Evolutionary conservation across 2,113 vertebrate species (phyloP), one percentile per base, ranked within the genome.

Genomic region (Tichodroma muraria): DNA sequence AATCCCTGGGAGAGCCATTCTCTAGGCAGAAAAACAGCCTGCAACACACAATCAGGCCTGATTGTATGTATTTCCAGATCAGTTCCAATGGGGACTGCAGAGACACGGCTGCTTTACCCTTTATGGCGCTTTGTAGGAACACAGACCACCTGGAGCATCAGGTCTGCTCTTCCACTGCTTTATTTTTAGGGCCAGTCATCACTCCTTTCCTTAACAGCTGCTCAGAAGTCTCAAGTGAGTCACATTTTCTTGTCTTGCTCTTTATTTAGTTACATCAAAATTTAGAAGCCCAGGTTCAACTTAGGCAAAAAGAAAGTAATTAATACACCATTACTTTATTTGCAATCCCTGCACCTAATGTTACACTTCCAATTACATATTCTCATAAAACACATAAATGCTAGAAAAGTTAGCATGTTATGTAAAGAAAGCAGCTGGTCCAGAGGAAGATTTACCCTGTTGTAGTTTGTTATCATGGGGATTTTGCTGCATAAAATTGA

Each of bases 401-500:
- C 14, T 25, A 78, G 88, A 68, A 83, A 86, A 57, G 28, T 60
- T 80, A 88, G 31, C 27, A 65, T 10, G 28, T 50, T 85, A 49
- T 30, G 17, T 28, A 82, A 82, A 82, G 27, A 80, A 70, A 89
- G 47, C 78, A 88, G 37, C 76, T 87, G 72, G 47, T 65, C 89
- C 61, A 87, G 83, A 92, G 40, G 45, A 78, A 60, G 37, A 47
- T 75, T 82, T 85, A 70, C 78, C 69, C 52, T 49, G 15, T 30
- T 80, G 52, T 28, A 49, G 6, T 54, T 68, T 89, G 71, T 78
- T 90, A 64, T 73, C 23, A 66, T 17, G 63, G 17, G 80, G 56
- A 80, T 92, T 95, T 89, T 89, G 5, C 24, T 78, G 10, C 8
- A 88, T 85, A 89, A 94, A 94, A 83, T 18, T 80, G 80, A 95